phyloP scores from a whole-genome alignment of 2,113 vertebrate species.

The Corynorhinus townsendii region DNA sequence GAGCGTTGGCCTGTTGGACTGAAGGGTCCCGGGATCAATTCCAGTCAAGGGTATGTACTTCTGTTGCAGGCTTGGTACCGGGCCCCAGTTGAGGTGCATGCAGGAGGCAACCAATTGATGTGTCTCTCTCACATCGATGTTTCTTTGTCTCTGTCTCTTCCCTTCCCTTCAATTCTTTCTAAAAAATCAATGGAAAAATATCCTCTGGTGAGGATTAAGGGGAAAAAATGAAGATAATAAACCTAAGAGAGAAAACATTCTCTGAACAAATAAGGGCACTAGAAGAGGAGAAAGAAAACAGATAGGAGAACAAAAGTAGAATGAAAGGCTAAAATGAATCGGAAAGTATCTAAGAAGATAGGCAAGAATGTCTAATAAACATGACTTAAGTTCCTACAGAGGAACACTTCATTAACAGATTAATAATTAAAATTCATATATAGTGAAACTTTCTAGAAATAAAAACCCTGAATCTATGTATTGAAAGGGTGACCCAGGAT shows the following conservation, averaged over 20 bases:
- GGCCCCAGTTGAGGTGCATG: too few relatives aligned
- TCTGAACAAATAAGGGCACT: neutral
- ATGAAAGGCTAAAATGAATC: neutral
- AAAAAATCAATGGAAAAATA: too few relatives aligned
- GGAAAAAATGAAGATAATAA: neutral
- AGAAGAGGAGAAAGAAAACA: neutral
- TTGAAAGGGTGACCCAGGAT: neutral
- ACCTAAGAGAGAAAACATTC: neutral
- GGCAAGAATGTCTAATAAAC: neutral
- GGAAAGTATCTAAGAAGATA: neutral
- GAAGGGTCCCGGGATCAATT: too few relatives aligned
- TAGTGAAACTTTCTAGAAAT: neutral
- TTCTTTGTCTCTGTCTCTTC: too few relatives aligned
- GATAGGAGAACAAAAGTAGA: neutral
- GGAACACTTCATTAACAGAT: neutral
- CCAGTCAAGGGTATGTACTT: too few relatives aligned
- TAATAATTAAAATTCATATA: neutral
- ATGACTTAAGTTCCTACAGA: neutral
- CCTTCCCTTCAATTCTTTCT: too few relatives aligned
- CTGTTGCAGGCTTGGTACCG: too few relatives aligned
- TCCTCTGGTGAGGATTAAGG: neutral
- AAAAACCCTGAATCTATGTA: neutral
- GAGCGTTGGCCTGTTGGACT: too few relatives aligned
- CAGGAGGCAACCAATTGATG: too few relatives aligned
- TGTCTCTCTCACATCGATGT: too few relatives aligned